These are phyloP conservation scores for Epinephelus moara DNA, from an alignment of 2,113 vertebrate species.

Conservation along the genomic window DNA sequence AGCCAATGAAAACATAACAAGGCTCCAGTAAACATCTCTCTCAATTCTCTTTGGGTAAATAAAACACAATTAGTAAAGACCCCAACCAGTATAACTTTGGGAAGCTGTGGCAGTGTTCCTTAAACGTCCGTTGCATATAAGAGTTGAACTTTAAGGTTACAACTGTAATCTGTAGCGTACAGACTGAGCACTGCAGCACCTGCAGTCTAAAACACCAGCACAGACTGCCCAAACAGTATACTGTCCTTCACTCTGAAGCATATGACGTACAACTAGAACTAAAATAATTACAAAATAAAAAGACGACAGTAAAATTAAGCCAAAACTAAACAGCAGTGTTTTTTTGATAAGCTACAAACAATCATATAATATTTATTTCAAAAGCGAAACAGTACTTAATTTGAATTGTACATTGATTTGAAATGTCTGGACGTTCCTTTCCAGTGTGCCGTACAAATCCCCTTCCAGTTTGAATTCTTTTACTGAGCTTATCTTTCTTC, in stretches of 20 bases:
- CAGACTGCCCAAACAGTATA: not conserved
- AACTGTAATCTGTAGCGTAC: constrained; percentile 10
- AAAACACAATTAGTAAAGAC: constrained; percentile 20
- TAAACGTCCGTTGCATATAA: constrained; percentile 62
- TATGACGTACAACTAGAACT: not conserved
- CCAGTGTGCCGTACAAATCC: constrained; percentile 24
- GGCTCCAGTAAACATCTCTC: not conserved
- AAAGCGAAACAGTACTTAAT: constrained; percentile 38
- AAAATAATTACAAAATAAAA: constrained; percentile 29
- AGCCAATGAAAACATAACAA: constrained; percentile 3
- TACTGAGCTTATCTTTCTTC: constrained; percentile 19
- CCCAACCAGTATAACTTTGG: constrained; percentile 27
- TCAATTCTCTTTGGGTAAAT: constrained; percentile 52
- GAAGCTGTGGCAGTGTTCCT: constrained; percentile 59
- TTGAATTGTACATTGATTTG: constrained; percentile 62
- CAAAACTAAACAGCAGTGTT: constrained; percentile 28
- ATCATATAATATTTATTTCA: constrained; percentile 26
- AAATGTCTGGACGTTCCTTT: constrained; percentile 35
- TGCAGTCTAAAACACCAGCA: constrained; percentile 16
- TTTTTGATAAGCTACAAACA: constrained; percentile 32
- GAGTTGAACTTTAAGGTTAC: constrained; percentile 25
- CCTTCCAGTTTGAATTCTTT: constrained; percentile 18
- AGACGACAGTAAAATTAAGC: constrained; percentile 21
- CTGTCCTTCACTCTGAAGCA: constrained; percentile 22
- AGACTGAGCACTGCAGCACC: not conserved